Evolutionary conservation across 2,888 invertebrate species (phyloP).

Genomic region (Cinara cedri): DNA sequence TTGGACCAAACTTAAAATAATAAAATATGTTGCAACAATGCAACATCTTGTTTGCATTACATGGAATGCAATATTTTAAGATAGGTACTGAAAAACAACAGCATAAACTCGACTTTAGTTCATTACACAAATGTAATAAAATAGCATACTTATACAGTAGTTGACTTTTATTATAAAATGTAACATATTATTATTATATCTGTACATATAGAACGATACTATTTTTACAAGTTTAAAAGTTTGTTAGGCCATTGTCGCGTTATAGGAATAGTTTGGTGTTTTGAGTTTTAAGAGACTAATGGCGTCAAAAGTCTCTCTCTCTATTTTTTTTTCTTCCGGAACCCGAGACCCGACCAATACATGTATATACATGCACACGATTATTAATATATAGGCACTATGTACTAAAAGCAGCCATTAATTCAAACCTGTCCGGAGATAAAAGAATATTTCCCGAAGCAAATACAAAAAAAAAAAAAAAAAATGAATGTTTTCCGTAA

Average conservation of each 20-base stretch:
- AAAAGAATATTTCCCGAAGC: not conserved
- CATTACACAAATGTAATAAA: too few species aligned
- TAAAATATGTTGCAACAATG: too few species aligned
- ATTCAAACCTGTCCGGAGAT: conserved; percentile 23
- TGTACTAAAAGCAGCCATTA: conserved; percentile 47
- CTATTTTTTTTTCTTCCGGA: conserved; percentile 2
- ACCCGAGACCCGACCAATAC: conserved; percentile 7
- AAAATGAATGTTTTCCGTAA: conserved; percentile 34
- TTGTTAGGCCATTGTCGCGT: not conserved
- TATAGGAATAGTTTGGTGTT: conserved; percentile 4
- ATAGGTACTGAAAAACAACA: too few species aligned
- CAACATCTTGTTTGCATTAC: too few species aligned
- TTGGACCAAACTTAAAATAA: too few species aligned
- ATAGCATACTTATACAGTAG: too few species aligned
- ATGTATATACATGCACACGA: not conserved
- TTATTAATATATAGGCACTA: not conserved
- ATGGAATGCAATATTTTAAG: too few species aligned
- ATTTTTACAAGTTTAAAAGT: conserved; percentile 14
- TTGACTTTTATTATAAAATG: too few species aligned
- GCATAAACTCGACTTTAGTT: too few species aligned
- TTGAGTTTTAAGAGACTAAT: conserved; percentile 26
- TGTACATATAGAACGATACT: not conserved
- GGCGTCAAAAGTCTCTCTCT: conserved; percentile 25
- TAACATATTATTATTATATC: too few species aligned
- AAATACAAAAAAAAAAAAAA: conserved; percentile 21